Conservation (phyloP, 2,113 vertebrate genomes). For the Papio anubis region DNA sequence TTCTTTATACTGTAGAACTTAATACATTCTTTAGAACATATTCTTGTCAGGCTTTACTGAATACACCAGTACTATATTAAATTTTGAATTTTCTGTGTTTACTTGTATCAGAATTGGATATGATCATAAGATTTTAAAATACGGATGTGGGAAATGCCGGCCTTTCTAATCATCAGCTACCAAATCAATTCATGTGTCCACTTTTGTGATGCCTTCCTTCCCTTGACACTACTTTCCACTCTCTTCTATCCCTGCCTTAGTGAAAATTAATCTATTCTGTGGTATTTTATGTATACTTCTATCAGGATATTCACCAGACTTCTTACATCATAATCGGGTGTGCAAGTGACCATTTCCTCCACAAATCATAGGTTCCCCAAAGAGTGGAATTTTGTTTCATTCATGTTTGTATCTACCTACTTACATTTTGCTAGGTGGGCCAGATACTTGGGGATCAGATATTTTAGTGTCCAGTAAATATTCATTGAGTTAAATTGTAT, state of each 20-base stretch:
- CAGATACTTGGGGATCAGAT: background rate
- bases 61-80: background rate
- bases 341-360: background rate
- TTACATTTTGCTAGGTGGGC: background rate
- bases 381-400: slow-evolving; percentile 11
- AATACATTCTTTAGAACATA: background rate
- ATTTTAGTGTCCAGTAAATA: background rate
- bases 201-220: background rate
- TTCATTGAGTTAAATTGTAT: slow-evolving; percentile 31
- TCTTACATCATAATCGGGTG: background rate
- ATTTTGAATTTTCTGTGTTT: background rate
- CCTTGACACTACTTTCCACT: background rate
- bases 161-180: background rate
- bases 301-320: background rate
- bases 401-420: background rate
- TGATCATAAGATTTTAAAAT: background rate
- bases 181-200: background rate
- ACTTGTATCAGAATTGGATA: background rate
- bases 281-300: background rate
- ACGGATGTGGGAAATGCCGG: background rate
- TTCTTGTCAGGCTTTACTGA: background rate
- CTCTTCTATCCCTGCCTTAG: background rate
- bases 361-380: background rate
- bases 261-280: background rate
- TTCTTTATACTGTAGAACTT: background rate